These are phyloP conservation scores for Acridotheres tristis DNA, from an alignment of 2,797 vertebrate species.

Conservation along the genomic window DNA sequence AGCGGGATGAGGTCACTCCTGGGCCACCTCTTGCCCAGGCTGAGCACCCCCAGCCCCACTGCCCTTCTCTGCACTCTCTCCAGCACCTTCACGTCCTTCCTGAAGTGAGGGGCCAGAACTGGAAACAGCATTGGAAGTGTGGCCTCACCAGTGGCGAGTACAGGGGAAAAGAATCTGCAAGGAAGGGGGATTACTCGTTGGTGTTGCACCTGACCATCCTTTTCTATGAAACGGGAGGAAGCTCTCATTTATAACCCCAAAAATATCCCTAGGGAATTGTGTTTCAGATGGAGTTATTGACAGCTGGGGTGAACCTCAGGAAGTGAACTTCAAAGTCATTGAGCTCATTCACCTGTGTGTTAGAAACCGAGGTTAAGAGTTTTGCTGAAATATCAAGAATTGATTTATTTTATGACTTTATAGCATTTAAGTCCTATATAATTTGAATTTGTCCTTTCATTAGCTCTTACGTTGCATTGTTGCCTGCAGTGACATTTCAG, in stretches of 20 bases:
- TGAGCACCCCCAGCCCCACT: fast-evolving
- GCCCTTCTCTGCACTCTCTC: not conserved
- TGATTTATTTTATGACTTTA: not conserved
- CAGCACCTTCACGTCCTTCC: fast-evolving
- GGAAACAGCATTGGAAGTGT: not conserved
- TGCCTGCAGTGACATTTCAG: not conserved
- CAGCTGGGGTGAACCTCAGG: fast-evolving
- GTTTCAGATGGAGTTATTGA: fast-evolving
- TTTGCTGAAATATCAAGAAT: not conserved
- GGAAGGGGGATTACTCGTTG: fast-evolving
- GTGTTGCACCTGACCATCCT: fast-evolving
- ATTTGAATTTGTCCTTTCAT: fast-evolving
- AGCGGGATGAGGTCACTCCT: too few species aligned
- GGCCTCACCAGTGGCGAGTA: not conserved
- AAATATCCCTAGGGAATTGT: fast-evolving
- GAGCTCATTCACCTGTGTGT: too few species aligned
- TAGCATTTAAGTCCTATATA: fast-evolving
- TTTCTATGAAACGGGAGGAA: fast-evolving
- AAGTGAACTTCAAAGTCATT: fast-evolving
- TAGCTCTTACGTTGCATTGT: fast-evolving
- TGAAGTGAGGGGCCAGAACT: not conserved
- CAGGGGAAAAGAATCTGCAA: too few species aligned
- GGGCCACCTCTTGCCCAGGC: not conserved
- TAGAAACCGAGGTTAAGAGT: not conserved
- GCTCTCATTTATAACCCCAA: fast-evolving